Conservation (phyloP, 1,140 invertebrate genomes). For the Mylabris phalerata region DNA sequence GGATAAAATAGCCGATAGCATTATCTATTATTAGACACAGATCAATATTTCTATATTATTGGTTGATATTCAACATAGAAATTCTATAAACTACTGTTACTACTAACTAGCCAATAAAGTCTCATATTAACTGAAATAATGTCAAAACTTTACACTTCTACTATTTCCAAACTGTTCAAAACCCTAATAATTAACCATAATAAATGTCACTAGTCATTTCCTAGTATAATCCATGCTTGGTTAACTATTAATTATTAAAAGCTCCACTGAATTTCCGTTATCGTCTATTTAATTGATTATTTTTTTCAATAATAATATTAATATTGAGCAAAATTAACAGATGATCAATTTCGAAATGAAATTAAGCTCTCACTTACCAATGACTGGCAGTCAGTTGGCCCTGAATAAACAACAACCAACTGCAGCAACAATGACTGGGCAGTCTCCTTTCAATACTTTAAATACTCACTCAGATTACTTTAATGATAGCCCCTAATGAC, state of each 20-base stretch:
- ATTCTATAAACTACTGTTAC: too few species aligned
- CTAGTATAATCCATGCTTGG: background rate
- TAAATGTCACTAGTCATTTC: background rate
- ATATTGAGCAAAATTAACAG: too few species aligned
- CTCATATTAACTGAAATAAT: too few species aligned
- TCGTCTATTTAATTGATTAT: too few species aligned
- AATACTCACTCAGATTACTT: conserved; percentile 7
- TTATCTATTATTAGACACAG: too few species aligned
- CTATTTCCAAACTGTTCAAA: background rate
- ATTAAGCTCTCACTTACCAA: conserved; percentile 29
- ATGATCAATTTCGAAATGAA: background rate
- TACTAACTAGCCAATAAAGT: too few species aligned
- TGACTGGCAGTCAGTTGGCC: conserved; percentile 28
- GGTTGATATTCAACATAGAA: too few species aligned
- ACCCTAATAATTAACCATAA: background rate
- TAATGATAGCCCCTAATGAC: conserved; percentile 14
- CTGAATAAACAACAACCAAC: conserved; percentile 24
- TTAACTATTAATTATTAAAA: background rate
- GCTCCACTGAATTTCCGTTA: too few species aligned
- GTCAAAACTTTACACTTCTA: background rate
- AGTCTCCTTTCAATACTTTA: background rate
- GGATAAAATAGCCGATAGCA: too few species aligned
- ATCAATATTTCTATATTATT: too few species aligned
- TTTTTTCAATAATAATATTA: too few species aligned
- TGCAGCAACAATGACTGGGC: conserved; percentile 20